A percentile compares a stretch with the other conserved stretches of the same genome.
These are phyloP conservation scores for Monarcha castaneiventris DNA, from an alignment of 2,113 vertebrate genomes.

Conservation along the genomic window DNA sequence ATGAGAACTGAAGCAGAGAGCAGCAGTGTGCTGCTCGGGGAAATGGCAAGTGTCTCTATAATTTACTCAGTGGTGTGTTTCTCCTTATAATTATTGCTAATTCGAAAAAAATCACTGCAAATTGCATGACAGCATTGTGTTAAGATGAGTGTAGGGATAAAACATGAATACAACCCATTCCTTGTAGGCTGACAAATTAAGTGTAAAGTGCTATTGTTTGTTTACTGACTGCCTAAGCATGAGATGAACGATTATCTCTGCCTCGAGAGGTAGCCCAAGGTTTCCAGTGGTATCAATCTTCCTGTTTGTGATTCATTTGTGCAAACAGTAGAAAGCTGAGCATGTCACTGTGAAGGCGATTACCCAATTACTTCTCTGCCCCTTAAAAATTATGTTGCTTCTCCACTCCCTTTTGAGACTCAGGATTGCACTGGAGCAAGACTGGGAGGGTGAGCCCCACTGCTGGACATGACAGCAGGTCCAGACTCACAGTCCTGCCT, in stretches of 20 bases:
- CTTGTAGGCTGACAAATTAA: neutral
- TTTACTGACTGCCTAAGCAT: conserved; percentile 9
- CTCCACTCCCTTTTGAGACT: neutral
- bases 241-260: conserved; percentile 3
- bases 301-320: neutral
- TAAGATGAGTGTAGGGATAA: neutral
- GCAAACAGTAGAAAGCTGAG: neutral
- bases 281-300: neutral
- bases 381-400: neutral
- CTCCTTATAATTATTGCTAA: conserved; percentile 28
- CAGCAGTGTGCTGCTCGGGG: neutral
- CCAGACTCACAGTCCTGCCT: neutral
- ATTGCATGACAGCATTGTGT: neutral
- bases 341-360: neutral
- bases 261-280: neutral
- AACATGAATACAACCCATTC: neutral
- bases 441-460: neutral
- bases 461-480: neutral
- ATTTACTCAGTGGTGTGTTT: conserved; percentile 8
- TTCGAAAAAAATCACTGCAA: neutral
- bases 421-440: neutral
- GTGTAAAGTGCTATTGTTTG: conserved; percentile 4
- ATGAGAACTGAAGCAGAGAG: neutral
- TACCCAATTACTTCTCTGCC: neutral
- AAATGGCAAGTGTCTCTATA: neutral